phyloP scores from a whole-genome alignment of 2,113 vertebrate genomes.

The Cyrtonyx montezumae region DNA sequence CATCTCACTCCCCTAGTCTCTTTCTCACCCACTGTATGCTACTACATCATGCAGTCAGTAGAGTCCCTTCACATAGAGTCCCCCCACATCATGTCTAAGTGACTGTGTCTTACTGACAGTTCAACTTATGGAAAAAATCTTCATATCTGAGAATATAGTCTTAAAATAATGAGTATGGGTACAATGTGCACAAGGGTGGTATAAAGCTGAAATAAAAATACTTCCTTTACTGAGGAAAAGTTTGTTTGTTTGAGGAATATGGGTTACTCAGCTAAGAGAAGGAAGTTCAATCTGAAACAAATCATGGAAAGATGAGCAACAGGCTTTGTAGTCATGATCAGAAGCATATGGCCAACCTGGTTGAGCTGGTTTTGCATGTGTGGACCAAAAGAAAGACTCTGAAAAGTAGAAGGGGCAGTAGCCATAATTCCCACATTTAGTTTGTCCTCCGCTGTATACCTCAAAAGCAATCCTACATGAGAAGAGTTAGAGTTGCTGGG shows the following conservation, averaged over 20 bases:
- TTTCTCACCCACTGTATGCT: background rate
- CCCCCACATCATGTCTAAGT: background rate
- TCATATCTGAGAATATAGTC: background rate
- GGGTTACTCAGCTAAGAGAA: background rate
- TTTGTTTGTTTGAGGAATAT: background rate
- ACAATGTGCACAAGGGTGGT: background rate
- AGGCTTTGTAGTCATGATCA: background rate
- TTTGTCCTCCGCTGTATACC: background rate
- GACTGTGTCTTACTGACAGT: background rate
- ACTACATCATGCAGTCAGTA: background rate
- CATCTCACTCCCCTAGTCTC: rapidly evolving
- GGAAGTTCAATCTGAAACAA: background rate
- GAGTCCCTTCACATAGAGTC: background rate
- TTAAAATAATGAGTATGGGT: background rate
- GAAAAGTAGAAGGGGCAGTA: background rate
- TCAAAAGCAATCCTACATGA: background rate
- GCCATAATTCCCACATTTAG: background rate
- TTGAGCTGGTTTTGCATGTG: background rate
- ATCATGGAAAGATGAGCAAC: background rate
- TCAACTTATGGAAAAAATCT: background rate
- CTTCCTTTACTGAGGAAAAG: background rate
- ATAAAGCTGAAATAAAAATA: background rate
- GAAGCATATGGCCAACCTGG: background rate
- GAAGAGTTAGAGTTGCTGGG: background rate
- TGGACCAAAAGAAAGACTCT: background rate